These are phyloP conservation scores for Ibidorhyncha struthersii DNA, from an alignment of 2,113 vertebrate genomes.

Conservation along the genomic window DNA sequence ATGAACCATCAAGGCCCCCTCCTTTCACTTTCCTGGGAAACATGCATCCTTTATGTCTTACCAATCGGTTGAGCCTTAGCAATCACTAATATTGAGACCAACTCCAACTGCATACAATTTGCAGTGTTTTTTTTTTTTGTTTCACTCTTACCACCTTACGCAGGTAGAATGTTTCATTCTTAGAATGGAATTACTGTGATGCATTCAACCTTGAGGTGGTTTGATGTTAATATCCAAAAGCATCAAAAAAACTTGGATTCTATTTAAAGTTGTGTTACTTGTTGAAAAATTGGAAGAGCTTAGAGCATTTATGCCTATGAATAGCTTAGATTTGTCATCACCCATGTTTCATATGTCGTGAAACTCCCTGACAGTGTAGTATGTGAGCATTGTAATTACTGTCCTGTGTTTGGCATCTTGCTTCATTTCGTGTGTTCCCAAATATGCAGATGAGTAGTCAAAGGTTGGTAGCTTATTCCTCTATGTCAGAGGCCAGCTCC, in stretches of 20 bases:
- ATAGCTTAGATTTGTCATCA: background rate
- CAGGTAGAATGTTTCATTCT: background rate
- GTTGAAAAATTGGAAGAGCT: background rate
- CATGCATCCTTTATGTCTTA: background rate
- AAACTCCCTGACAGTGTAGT: background rate
- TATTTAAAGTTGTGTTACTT: background rate
- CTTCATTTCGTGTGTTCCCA: background rate
- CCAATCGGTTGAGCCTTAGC: background rate
- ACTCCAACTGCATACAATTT: background rate
- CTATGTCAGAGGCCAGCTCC: background rate
- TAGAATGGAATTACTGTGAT: background rate
- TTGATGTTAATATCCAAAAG: background rate
- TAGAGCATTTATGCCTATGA: background rate
- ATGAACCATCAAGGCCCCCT: background rate
- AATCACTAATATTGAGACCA: background rate
- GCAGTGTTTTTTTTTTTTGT: background rate
- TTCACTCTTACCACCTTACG: background rate
- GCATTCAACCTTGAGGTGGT: background rate
- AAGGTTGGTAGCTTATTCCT: background rate
- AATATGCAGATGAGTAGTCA: background rate
- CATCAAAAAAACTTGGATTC: background rate
- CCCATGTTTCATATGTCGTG: accelerated
- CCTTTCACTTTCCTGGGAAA: background rate
- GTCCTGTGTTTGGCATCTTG: background rate
- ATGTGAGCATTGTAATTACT: background rate